phyloP scores from a whole-genome alignment of 2,113 vertebrate genomes.

The Halcyon malimbica region DNA sequence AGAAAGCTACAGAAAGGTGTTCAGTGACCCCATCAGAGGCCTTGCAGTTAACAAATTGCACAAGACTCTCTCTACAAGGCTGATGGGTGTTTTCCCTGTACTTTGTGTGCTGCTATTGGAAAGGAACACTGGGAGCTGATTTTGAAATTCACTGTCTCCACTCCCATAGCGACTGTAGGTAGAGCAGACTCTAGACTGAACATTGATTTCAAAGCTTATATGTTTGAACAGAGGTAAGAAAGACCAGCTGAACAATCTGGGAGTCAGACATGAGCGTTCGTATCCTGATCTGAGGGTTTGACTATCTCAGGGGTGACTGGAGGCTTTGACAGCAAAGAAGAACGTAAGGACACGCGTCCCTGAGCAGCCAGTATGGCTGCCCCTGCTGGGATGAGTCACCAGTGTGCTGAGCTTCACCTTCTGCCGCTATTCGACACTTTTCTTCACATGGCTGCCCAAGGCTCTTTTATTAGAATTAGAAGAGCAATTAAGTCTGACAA shows the following conservation, averaged over 20 bases:
- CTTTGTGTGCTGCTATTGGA: not conserved
- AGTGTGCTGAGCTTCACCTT: accelerated
- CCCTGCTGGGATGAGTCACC: not conserved
- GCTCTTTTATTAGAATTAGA: not conserved
- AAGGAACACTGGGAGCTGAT: not conserved
- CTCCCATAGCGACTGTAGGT: not conserved
- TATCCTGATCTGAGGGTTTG: not conserved
- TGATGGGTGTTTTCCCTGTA: not conserved
- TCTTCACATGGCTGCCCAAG: not conserved
- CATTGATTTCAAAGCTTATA: not conserved
- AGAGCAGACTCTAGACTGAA: not conserved
- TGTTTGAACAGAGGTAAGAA: not conserved
- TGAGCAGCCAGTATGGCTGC: not conserved
- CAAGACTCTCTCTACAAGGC: not conserved
- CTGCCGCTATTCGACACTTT: not conserved
- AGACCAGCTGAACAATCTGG: not conserved
- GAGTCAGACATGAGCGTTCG: not conserved
- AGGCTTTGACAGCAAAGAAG: not conserved
- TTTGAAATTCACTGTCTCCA: not conserved
- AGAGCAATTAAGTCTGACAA: not conserved
- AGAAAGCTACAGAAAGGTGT: not conserved
- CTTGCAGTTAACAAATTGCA: not conserved
- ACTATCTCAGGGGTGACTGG: not conserved
- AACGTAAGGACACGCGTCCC: not conserved
- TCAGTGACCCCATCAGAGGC: not conserved